phyloP scores from a whole-genome alignment of 2,888 invertebrate genomes.

The Philonicus albiceps region DNA sequence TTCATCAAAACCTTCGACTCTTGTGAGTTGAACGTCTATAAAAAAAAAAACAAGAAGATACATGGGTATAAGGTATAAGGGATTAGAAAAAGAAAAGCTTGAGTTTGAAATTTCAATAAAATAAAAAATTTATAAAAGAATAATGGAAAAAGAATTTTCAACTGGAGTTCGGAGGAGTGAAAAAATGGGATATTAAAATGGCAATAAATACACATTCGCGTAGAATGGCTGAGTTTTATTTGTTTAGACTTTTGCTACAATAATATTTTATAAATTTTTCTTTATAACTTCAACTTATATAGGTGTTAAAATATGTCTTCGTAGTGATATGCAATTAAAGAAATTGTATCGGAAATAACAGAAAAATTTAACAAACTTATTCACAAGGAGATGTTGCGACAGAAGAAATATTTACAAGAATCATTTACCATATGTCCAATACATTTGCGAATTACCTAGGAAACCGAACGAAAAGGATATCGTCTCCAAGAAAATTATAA shows the following conservation, averaged over 20 bases:
- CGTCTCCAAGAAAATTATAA: not conserved
- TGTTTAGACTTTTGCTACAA: slow-evolving; percentile 41
- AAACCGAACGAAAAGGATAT: not conserved
- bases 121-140: not conserved
- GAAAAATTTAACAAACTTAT: slow-evolving; percentile 18
- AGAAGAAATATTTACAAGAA: not conserved
- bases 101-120: too few species aligned
- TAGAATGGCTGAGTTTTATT: slow-evolving; percentile 40
- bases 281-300: slow-evolving; percentile 35
- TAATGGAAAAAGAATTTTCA: not conserved
- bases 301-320: slow-evolving; percentile 29
- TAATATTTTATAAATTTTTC: slow-evolving; percentile 36
- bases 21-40: too few species aligned
- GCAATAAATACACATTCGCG: not conserved
- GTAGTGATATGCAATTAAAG: slow-evolving; percentile 27
- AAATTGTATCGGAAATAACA: slow-evolving; percentile 16
- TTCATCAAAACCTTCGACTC: too few species aligned
- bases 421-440: not conserved
- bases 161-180: not conserved
- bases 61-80: too few species aligned
- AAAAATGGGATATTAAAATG: not conserved
- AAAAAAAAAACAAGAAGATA: too few species aligned
- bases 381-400: not conserved
- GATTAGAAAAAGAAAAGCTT: too few species aligned
- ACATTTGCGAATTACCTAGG: not conserved